These are phyloP conservation scores for Protula sp. DNA, from an alignment of 2,888 invertebrate species.

Conservation along the genomic window DNA sequence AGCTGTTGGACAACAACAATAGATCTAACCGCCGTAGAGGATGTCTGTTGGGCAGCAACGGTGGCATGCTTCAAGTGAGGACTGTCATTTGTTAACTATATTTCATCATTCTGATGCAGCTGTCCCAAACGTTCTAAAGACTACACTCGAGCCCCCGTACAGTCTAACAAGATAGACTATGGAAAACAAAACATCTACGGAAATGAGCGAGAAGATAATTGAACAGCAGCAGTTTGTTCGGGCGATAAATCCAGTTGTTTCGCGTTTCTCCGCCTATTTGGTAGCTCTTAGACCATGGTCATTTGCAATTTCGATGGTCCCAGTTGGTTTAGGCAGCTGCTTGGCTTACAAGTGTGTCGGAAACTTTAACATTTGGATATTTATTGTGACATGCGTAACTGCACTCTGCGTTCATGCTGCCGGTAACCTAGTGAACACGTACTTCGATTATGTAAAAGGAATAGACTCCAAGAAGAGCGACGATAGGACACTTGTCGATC, in stretches of 20 bases:
- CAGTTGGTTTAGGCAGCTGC: constrained; percentile 82
- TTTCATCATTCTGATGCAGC: too few relatives aligned
- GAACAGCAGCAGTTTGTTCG: too few relatives aligned
- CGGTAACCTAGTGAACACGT: constrained; percentile 93
- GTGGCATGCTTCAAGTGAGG: too few relatives aligned
- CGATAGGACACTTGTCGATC: constrained; percentile 90
- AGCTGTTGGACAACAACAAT: too few relatives aligned
- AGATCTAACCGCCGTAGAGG: too few relatives aligned
- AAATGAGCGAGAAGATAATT: too few relatives aligned
- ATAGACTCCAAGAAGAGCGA: constrained; percentile 78
- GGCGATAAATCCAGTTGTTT: neutral
- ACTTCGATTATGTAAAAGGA: constrained; percentile 89
- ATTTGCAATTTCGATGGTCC: constrained; percentile 82
- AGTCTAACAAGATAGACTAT: too few relatives aligned
- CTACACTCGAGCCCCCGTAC: too few relatives aligned
- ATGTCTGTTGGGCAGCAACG: too few relatives aligned
- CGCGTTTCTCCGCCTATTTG: constrained; percentile 11
- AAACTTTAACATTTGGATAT: constrained; percentile 67
- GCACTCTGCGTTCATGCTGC: constrained; percentile 90
- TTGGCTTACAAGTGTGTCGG: constrained; percentile 71
- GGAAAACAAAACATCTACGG: too few relatives aligned
- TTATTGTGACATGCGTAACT: constrained; percentile 77
- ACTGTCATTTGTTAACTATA: too few relatives aligned
- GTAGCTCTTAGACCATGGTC: constrained; percentile 90
- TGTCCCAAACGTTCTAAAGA: too few relatives aligned